Base-by-base conservation (phyloP, 2,888 invertebrate species). In the Deilephila porcellus region DNA sequence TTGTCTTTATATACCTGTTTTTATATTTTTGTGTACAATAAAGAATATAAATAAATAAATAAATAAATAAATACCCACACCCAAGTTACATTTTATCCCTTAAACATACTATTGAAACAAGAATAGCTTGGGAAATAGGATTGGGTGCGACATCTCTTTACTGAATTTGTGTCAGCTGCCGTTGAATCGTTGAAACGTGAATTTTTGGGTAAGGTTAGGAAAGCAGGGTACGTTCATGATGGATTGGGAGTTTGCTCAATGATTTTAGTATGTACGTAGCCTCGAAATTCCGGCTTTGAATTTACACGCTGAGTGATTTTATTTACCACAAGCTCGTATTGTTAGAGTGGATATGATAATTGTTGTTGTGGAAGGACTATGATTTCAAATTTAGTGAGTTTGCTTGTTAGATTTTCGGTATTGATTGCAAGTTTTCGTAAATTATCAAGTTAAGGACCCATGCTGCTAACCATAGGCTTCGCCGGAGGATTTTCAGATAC, bases 91-190 rank as follows among this genome's bases (percentile, higher is more conserved):
- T 79, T 79, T 75, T 73, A 74, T 63, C 75, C 76, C 78, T 56
- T 70, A 56, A 29, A 34, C 59, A 34, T 53, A 45, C 72, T 72
- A 73, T 74, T 74, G 72, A 75, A 67, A 73, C 62, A 72, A 53
- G 74, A 64, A 72, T 56, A 17, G 5, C 11, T 29, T 19, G 60
- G 74, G 74, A 74, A 79, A 79, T 80, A 76, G 75, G 76, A 78
- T 81, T 78, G 71, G 53, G 64, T 72, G 64, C 74, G 73, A 78
- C 76, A 76, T 84, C 77, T 80, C 77, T 83, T 81, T 77, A 78
- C 76, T 74, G 73, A 81, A 80, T 81, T 79, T 78, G 76, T 77
- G 76, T 78, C 78, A 77, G 76, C 79, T 71, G 72, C 75, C 72
- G 77, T 74, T 75, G 78, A 78, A 80, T 78, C 76, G 77, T 53